phyloP scores from a whole-genome alignment of 2,888 invertebrate species.

The Ceratothoa steindachneri region DNA sequence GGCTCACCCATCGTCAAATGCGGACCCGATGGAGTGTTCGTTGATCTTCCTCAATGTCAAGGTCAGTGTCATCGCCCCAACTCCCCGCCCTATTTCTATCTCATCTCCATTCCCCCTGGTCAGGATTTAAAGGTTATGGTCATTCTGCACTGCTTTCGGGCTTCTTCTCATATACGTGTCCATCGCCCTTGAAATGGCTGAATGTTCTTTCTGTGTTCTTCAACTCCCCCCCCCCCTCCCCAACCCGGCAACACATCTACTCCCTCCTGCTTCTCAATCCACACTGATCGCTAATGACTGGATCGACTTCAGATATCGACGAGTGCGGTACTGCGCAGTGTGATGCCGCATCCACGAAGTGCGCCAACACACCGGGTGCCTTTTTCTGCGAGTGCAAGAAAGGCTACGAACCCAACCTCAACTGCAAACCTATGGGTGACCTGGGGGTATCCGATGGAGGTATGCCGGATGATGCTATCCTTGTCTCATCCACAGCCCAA shows the following conservation, averaged over 20 bases:
- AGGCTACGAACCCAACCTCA: slow-evolving; percentile 77
- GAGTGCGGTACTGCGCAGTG: slow-evolving; percentile 86
- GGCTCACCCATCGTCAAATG: slow-evolving; percentile 76
- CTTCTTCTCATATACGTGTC: too few relatives aligned
- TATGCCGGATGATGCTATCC: slow-evolving; percentile 83
- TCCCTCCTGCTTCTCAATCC: too few relatives aligned
- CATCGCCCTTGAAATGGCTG: too few relatives aligned
- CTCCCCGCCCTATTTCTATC: background rate
- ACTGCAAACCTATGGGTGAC: slow-evolving; percentile 85
- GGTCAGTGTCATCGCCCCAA: slow-evolving; percentile 57
- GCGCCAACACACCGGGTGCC: slow-evolving; percentile 75
- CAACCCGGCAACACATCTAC: too few relatives aligned
- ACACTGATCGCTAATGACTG: too few relatives aligned
- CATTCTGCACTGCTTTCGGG: too few relatives aligned
- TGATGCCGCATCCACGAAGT: slow-evolving; percentile 83
- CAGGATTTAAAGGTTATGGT: background rate
- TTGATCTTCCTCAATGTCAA: slow-evolving; percentile 79
- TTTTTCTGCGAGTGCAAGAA: slow-evolving; percentile 81
- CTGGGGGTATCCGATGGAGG: slow-evolving; percentile 82
- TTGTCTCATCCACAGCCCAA: slow-evolving; percentile 73
- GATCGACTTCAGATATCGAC: slow-evolving; percentile 82
- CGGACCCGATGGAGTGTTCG: slow-evolving; percentile 76
- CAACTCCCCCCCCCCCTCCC: too few relatives aligned
- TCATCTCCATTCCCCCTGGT: background rate
- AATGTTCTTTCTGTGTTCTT: too few relatives aligned